Evolutionary conservation across 2,113 vertebrate genomes (phyloP).

Genomic region (Furnarius figulus): DNA sequence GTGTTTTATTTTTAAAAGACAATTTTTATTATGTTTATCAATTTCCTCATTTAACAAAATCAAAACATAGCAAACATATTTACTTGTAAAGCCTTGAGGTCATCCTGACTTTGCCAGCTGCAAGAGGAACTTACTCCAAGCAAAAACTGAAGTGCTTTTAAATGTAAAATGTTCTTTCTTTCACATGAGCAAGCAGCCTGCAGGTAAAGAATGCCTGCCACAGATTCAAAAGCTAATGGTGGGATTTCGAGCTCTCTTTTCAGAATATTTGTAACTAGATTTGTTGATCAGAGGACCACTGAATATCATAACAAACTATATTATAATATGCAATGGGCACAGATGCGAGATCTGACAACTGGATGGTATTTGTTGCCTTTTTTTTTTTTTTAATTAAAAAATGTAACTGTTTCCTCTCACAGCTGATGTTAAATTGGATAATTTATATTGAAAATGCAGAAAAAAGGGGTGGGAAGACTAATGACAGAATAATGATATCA

Average conservation of each 20-base stretch:
- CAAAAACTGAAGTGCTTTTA: constrained; percentile 68
- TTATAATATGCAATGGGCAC: background rate
- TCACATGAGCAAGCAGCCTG: constrained; percentile 65
- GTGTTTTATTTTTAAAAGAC: background rate
- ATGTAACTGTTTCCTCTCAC: background rate
- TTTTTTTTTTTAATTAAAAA: background rate
- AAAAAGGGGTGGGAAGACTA: background rate
- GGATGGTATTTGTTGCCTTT: background rate
- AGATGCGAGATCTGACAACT: background rate
- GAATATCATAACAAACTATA: background rate
- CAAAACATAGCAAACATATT: constrained; percentile 25
- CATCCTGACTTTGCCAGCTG: constrained; percentile 56
- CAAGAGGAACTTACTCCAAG: constrained; percentile 59
- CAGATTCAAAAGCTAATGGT: constrained; percentile 18
- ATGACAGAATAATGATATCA: background rate
- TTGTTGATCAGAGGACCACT: background rate
- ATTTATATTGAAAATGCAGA: background rate
- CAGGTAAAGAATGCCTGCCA: constrained; percentile 32
- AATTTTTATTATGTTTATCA: background rate
- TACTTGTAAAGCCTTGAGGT: constrained; percentile 56
- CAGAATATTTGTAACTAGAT: constrained; percentile 13
- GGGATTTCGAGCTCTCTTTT: constrained; percentile 29
- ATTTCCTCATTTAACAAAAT: background rate
- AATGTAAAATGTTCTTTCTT: constrained; percentile 66
- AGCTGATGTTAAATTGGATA: background rate